phyloP scores from a whole-genome alignment of 2,888 invertebrate species.

The Micoletzkya japonica region DNA sequence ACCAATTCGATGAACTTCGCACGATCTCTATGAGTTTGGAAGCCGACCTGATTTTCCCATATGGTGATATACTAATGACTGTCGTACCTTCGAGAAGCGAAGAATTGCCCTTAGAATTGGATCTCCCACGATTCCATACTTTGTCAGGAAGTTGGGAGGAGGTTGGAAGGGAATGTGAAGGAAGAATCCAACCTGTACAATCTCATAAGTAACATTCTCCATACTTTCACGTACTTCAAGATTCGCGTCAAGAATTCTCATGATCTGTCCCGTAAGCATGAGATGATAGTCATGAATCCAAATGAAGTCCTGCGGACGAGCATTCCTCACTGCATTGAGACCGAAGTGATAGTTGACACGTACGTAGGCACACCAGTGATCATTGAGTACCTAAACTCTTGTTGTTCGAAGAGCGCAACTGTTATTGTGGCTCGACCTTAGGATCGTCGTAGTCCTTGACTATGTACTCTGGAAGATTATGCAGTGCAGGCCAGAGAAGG shows the following conservation, averaged over 20 bases:
- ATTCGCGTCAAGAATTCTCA: conserved; percentile 52
- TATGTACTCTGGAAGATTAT: conserved; percentile 55
- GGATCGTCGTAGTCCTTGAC: conserved; percentile 51
- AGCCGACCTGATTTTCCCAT: conserved; percentile 45
- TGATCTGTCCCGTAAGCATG: conserved; percentile 56
- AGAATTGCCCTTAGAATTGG: conserved; percentile 52
- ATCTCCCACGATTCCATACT: conserved; percentile 50
- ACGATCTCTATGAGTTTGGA: conserved; percentile 57
- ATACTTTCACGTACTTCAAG: conserved; percentile 64
- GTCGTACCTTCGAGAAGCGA: conserved; percentile 48
- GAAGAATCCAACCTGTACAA: conserved; percentile 52
- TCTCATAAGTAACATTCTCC: neutral
- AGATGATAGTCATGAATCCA: conserved; percentile 61
- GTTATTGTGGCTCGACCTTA: conserved; percentile 26
- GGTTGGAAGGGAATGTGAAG: conserved; percentile 59
- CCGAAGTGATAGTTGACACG: conserved; percentile 58
- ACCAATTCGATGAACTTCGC: conserved; percentile 49
- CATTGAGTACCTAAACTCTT: conserved; percentile 37
- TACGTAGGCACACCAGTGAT: conserved; percentile 57
- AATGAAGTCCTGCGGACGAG: conserved; percentile 56
- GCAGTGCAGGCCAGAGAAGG: conserved; percentile 57
- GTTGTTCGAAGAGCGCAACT: neutral
- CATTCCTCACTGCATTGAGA: conserved; percentile 56
- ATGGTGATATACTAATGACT: neutral
- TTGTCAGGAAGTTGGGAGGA: conserved; percentile 54